Conservation (phyloP, 2,797 vertebrate species). For the Aldrovandia affinis region DNA sequence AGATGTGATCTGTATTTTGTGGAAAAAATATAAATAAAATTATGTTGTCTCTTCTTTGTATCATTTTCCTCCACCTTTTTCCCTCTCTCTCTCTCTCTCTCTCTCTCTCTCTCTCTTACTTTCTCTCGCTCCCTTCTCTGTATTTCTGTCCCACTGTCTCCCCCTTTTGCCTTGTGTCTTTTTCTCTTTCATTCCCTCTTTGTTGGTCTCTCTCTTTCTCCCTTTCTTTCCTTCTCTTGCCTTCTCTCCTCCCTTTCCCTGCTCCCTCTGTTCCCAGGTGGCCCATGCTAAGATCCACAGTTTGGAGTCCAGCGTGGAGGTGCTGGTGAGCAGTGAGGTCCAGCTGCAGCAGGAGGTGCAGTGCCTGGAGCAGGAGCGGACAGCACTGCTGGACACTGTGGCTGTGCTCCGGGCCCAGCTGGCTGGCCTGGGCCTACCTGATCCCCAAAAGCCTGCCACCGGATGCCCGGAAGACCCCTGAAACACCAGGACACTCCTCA, state of each 20-base stretch:
- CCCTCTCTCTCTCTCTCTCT: not conserved
- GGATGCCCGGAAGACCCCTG: not conserved
- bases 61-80: not conserved
- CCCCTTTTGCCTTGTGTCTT: no score
- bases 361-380: slow-evolving; percentile 81
- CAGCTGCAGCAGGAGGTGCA: slow-evolving; percentile 78
- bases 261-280: slow-evolving; percentile 67
- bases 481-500: slow-evolving; percentile 33
- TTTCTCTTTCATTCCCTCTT: not conserved
- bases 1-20: no score
- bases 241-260: not conserved
- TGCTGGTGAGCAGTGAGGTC: slow-evolving; percentile 73
- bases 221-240: not conserved
- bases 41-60: not conserved
- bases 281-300: slow-evolving; percentile 82
- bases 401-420: slow-evolving; percentile 68
- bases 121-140: no score
- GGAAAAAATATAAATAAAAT: no score
- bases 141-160: no score
- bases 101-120: no score
- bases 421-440: slow-evolving; percentile 47
- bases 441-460: not conserved
- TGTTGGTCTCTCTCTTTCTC: not conserved
- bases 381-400: slow-evolving; percentile 74
- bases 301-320: slow-evolving; percentile 78